Evolutionary conservation across 2,888 invertebrate species (phyloP), one percentile per base, ranked within the genome.

Genomic region (Nasonovia ribisnigri): DNA sequence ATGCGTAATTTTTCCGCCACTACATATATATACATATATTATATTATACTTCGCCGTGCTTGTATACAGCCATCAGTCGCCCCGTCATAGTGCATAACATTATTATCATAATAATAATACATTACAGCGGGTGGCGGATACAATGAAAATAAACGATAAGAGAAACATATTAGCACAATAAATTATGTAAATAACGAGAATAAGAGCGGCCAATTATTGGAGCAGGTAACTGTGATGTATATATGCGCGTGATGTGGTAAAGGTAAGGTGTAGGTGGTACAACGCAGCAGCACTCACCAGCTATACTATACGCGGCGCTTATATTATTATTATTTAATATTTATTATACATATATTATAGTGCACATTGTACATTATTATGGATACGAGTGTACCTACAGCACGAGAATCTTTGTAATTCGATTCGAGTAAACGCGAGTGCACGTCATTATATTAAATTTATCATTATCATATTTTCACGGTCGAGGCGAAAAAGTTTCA

Each of bases 181-280:
- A 90, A 67, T 90, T 90, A 90, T 90, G 90, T 36, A 48, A 90
- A 90, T 77, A 26, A 90, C 67, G 36, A 90, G 90, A 24, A 26
- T 77, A 77, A 77, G 77, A n/a, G 48, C 43, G 29, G 36, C 46
- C 46, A 46, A 87, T 87, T 77, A 77, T 77, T 20, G 77, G 77
- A 77, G 77, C 20, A 77, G 36, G 36, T 77, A 36, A 77, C 77
- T 36, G 20, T 11, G 8, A n/a, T n/a, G 11, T 11, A 51, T 54
- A 54, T 77, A 8, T 36, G 36, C 36, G 20, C 2, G 77, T 77
- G 36, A 77, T 8, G 36, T 77, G 77, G 20, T 16, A 20, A 20
- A 36, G 16, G 16, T n/a, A 13, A 5, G 24, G 24, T 57, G 67
- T 3, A 13, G 67, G 67, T 36, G 26, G 36, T 20, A 77, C 36